A percentile compares a stretch with the other conserved stretches of the same genome.
Conservation (phyloP, 2,797 vertebrate species). For the Nasua narica region DNA sequence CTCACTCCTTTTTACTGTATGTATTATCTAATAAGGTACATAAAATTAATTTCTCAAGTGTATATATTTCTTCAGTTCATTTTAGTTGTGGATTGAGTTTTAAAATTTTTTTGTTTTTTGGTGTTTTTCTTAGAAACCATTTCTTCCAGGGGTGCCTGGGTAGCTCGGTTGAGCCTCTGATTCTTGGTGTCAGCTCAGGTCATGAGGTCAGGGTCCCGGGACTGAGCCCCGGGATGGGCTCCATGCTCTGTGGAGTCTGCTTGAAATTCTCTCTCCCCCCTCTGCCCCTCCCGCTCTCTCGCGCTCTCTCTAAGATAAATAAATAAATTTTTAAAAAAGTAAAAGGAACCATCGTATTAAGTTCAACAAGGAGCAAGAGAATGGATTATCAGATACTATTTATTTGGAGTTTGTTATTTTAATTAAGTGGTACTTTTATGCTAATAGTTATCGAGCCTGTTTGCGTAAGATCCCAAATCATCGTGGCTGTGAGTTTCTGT, state of each 20-base stretch:
- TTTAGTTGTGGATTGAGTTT: neutral
- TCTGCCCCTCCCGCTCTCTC: no score
- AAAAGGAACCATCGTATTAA: neutral
- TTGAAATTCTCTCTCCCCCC: no score
- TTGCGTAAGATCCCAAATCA: neutral
- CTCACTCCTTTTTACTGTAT: neutral
- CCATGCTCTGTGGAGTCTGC: neutral
- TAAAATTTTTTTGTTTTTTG: neutral
- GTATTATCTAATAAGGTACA: neutral
- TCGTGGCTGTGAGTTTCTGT: fast-evolving
- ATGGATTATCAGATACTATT: neutral
- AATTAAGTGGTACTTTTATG: neutral
- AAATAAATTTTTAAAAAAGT: neutral
- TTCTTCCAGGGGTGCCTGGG: neutral
- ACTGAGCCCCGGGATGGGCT: no score
- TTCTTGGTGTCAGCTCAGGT: no score
- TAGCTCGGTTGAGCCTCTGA: no score
- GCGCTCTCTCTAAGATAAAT: no score
- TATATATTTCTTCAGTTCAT: neutral
- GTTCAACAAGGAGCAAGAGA: neutral
- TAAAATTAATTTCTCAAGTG: neutral
- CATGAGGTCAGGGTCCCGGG: no score
- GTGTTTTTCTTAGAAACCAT: neutral
- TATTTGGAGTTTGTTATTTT: neutral
- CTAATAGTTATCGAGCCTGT: neutral